Conservation (phyloP, 2,797 vertebrate species). For the Otolemur crassicaudatus region DNA sequence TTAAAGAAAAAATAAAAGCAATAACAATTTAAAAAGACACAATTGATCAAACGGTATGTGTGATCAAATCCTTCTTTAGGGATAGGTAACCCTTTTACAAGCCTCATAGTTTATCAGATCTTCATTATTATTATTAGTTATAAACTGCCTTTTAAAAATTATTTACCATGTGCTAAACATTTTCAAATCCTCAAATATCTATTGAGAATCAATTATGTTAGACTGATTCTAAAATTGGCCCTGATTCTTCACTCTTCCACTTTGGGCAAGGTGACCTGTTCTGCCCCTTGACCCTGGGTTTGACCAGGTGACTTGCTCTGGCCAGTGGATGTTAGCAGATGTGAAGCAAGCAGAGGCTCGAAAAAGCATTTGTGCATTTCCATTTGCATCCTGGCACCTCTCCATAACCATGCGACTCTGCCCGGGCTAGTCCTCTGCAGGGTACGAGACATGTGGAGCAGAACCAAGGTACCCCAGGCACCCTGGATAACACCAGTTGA, state of each 20-base stretch:
- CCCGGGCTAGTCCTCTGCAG: not conserved
- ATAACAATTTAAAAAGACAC: not conserved
- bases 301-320: not conserved
- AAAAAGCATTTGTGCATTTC: not conserved
- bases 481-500: not conserved
- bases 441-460: not conserved
- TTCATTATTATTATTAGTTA: not conserved
- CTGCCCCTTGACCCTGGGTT: not conserved
- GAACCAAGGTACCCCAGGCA: not conserved
- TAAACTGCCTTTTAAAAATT: not conserved
- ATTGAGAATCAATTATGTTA: not conserved
- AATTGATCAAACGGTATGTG: not conserved
- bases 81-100: not conserved
- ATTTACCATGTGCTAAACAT: not conserved
- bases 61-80: not conserved
- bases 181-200: conserved; percentile 42
- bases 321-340: not conserved
- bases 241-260: not conserved
- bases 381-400: not conserved
- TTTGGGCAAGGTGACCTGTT: not conserved
- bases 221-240: not conserved
- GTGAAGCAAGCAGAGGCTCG: not conserved
- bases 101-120: not conserved
- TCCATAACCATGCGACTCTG: not conserved
- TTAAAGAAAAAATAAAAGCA: conserved; percentile 1